Evolutionary conservation across 1,140 invertebrate genomes (phyloP).

Genomic region (Cotesia vestalis): DNA sequence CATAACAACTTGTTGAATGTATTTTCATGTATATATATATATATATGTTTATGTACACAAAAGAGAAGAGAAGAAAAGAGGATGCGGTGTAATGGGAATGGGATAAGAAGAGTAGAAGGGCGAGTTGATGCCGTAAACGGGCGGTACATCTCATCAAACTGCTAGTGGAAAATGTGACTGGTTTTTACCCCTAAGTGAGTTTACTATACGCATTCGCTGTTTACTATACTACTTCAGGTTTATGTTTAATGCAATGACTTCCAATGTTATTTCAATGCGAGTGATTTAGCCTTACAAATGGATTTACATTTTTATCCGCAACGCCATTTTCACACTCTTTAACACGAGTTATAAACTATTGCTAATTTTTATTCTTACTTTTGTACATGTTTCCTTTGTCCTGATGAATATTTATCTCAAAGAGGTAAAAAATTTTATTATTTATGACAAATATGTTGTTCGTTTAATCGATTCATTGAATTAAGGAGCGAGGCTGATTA

Average conservation of each 20-base stretch:
- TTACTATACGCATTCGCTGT: too few species aligned
- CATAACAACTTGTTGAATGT: too few species aligned
- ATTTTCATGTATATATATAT: too few species aligned
- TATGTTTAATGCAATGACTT: conserved; percentile 52
- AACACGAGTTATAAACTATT: background rate
- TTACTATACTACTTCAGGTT: conserved; percentile 28
- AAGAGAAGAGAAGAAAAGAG: background rate
- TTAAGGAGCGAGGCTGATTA: too few species aligned
- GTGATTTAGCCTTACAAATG: conserved; percentile 7
- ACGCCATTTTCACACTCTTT: conserved; percentile 4
- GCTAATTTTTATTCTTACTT: too few species aligned
- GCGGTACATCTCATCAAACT: conserved; percentile 50
- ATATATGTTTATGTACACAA: background rate
- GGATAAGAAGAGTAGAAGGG: conserved; percentile 8
- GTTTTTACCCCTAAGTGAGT: conserved; percentile 43
- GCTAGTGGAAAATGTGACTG: conserved; percentile 54
- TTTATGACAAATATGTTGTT: too few species aligned
- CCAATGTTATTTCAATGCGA: conserved; percentile 17
- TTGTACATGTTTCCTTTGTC: too few species aligned
- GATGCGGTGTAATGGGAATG: background rate
- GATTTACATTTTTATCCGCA: conserved; percentile 13
- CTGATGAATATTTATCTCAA: too few species aligned
- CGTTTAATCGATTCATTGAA: too few species aligned
- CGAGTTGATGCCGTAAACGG: conserved; percentile 47
- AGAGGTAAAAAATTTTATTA: too few species aligned